Evolutionary conservation across 2,888 invertebrate genomes (phyloP).

Genomic region (Apotomis betuletana): DNA sequence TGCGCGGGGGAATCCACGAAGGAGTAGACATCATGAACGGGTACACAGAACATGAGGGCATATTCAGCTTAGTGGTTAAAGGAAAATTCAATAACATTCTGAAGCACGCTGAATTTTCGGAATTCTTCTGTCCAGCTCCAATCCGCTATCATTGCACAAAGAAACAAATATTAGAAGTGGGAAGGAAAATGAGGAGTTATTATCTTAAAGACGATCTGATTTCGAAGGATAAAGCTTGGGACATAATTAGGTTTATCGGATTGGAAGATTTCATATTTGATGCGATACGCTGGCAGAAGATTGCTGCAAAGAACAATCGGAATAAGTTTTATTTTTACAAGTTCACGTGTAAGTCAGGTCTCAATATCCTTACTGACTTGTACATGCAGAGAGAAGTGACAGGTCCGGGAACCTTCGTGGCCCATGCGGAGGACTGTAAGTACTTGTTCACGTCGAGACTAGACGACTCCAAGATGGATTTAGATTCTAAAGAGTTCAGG

Average conservation of each 20-base stretch:
- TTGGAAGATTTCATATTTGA: slow-evolving; percentile 49
- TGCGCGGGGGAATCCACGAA: slow-evolving; percentile 75
- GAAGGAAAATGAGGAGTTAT: slow-evolving; percentile 49
- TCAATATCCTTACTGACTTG: slow-evolving; percentile 51
- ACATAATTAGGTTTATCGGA: slow-evolving; percentile 47
- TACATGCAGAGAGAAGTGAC: slow-evolving; percentile 42
- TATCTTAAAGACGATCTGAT: slow-evolving; percentile 48
- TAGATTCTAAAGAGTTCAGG: slow-evolving; percentile 47
- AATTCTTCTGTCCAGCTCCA: slow-evolving; percentile 50
- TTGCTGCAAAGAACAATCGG: slow-evolving; percentile 45
- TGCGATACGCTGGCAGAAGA: slow-evolving; percentile 49
- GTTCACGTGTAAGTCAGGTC: slow-evolving; percentile 56
- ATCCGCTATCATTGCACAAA: slow-evolving; percentile 44
- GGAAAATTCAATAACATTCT: slow-evolving; percentile 43
- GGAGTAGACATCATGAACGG: slow-evolving; percentile 87
- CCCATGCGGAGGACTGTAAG: slow-evolving; percentile 54
- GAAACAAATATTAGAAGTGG: slow-evolving; percentile 51
- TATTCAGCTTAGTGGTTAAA: slow-evolving; percentile 42
- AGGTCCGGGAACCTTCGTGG: slow-evolving; percentile 45
- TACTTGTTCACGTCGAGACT: slow-evolving; percentile 53
- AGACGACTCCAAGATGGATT: slow-evolving; percentile 44
- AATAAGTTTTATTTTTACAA: slow-evolving; percentile 57
- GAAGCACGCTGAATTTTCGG: slow-evolving; percentile 47
- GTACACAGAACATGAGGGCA: slow-evolving; percentile 86
- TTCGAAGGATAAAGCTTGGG: slow-evolving; percentile 46